Conservation (phyloP, 2,797 vertebrate species). For the Cyprinodon diabolis region DNA sequence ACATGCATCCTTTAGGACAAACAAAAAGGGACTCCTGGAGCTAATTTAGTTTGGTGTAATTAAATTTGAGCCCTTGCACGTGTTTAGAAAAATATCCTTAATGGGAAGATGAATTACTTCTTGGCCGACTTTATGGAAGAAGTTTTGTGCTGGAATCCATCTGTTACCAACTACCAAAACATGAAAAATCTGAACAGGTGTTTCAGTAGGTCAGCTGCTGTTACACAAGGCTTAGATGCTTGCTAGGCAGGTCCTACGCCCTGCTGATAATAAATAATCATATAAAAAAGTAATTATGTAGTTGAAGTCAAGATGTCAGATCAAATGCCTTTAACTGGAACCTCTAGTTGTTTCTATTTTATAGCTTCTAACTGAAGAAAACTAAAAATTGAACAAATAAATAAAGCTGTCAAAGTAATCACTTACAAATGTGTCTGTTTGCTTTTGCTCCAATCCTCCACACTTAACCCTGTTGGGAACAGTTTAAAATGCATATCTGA, state of each 20-base stretch:
- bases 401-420: conserved; percentile 33
- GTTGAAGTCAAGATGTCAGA: conserved; percentile 65
- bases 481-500: background rate
- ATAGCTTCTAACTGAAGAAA: conserved; percentile 24
- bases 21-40: conserved; percentile 31
- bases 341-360: conserved; percentile 26
- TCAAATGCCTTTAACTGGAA: conserved; percentile 49
- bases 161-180: conserved; percentile 73
- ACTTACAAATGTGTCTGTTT: conserved; percentile 28
- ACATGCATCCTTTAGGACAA: background rate
- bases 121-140: conserved; percentile 54
- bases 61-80: conserved; percentile 6
- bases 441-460: conserved; percentile 1
- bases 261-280: conserved; percentile 63
- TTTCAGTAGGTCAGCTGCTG: conserved; percentile 69
- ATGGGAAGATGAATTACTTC: conserved; percentile 45
- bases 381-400: conserved; percentile 26
- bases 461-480: background rate
- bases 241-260: conserved; percentile 68
- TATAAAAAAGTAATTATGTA: conserved; percentile 45
- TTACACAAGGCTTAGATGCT: conserved; percentile 59
- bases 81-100: conserved; percentile 19
- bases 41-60: conserved; percentile 16
- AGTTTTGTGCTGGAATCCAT: conserved; percentile 59
- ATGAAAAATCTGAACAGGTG: conserved; percentile 81